Evolutionary conservation across 2,113 vertebrate species (phyloP), one percentile per base, ranked within the genome.

Genomic region (Bucco capensis): DNA sequence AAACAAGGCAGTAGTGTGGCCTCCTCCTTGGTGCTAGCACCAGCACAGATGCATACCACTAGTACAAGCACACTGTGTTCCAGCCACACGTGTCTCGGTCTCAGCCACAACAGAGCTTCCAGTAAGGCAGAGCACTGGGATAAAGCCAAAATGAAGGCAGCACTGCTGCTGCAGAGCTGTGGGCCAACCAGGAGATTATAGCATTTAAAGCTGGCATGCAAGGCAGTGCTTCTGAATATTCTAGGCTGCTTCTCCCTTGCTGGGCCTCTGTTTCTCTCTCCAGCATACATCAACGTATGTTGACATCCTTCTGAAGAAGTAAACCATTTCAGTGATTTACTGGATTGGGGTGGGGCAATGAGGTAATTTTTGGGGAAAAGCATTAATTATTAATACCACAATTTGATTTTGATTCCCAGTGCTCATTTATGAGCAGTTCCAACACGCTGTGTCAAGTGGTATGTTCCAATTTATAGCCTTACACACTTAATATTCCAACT

Each of bases 331-430:
- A 37, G 33, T 14, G 40, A 60, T 42, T 74, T 53, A 76, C 10
- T 47, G 70, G n/a, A 28, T 4, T 54, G 21, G 28, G 53, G 66
- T 84, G 10, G 17, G n/a, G 57, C 44, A 84, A 79, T 31, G 22
- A 90, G 49, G 77, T 33, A 84, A 81, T 87, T 84, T 89, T 25
- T 64, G 50, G 17, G 18, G 7, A 67, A 77, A 74, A 37, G 44
- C 13, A 62, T 33, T 77, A 85, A 89, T 77, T 57, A 81, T 90
- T 84, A 94, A 92, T 23, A 72, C n/a, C 3, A 35, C 6, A 69
- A 88, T 82, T 81, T 78, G 70, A 78, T 83, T 95, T 93, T 94
- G 75, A 90, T 79, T 86, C 83, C 19, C 27, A 54, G 11, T 3
- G 30, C 42, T 80, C 65, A 22, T 42, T 88, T 83, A 30, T 4